Evolutionary conservation across 2,113 vertebrate species (phyloP), one percentile per base, ranked within the genome.

Genomic region (Phyllopteryx taeniolatus): DNA sequence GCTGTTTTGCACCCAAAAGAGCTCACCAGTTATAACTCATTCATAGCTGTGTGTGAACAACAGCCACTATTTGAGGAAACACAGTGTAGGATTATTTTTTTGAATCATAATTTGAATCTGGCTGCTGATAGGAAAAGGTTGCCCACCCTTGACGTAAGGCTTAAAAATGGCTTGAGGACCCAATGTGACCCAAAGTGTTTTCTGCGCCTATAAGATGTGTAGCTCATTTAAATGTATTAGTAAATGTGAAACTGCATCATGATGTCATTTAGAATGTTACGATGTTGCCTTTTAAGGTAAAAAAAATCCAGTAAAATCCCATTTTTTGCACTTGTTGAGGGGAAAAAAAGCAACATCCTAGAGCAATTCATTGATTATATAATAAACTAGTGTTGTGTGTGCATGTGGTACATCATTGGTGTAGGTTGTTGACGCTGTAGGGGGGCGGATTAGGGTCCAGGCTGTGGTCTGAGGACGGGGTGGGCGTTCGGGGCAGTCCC

Each of bases 391-490:
- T 77, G 66, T 77, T 67, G 13, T 22, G 20, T 11, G 61, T 79
- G 67, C 65, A 42, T 54, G 77, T 61, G 47, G 91, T 88, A 92
- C 87, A 66, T 66, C 64, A 66, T 46, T 66, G 64, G 43, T 93
- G 87, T 14, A 90, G 71, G 74, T 91, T 90, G 73, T 91, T 92
- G 71, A 93, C 83, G 79, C 81, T 91, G 79, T 90, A 92, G 20
- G 91, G 83, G 0, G 91, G 86, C 2, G 88, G 44, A 8, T 47
- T 66, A n/a, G 90, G 90, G n/a, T 91, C 93, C 73, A 91, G 76
- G 80, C 84, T 87, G 75, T 90, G 85, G n/a, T 94, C 93, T 0
- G 91, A 88, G 70, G 92, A 85, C 0, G 92, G 87, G 14, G 91
- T 91, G 2, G 87, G 91, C 22, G 92, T 92, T 59, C 90, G 86